Evolutionary conservation across 2,113 vertebrate genomes (phyloP).

Genomic region (Forbesichthys agassizii): DNA sequence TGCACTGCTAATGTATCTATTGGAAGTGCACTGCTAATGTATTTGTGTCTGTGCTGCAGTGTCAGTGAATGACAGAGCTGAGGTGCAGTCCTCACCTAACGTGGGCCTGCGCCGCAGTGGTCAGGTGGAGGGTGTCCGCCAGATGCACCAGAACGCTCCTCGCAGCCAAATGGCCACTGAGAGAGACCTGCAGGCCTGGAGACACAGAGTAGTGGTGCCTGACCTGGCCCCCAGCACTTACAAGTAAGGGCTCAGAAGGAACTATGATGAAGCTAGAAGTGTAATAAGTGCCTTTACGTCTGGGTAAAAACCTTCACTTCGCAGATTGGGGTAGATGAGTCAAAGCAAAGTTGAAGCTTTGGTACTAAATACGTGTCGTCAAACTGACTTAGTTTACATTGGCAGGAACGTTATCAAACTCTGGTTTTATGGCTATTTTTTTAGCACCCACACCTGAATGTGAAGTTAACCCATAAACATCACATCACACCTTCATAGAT

Average conservation of each 20-base stretch:
- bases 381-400: no score
- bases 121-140: slow-evolving; percentile 94
- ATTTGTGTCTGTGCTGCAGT: slow-evolving; percentile 61
- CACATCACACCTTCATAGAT: no score
- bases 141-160: slow-evolving; percentile 96
- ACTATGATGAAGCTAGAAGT: no score
- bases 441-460: no score
- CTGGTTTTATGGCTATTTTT: no score
- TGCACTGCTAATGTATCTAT: background rate
- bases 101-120: slow-evolving; percentile 93
- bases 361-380: no score
- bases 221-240: slow-evolving; percentile 81
- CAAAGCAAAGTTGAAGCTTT: no score
- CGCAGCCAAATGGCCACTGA: slow-evolving; percentile 95
- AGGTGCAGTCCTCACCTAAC: slow-evolving; percentile 89
- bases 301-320: no score
- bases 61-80: slow-evolving; percentile 84
- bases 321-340: no score
- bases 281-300: no score
- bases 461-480: no score
- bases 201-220: slow-evolving; percentile 90
- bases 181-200: slow-evolving; percentile 93
- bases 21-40: background rate
- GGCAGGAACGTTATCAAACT: no score
- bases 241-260: slow-evolving; percentile 73